A percentile compares a stretch with the other conserved stretches of the same genome.
These are phyloP conservation scores for Recurvirostra avosetta DNA, from an alignment of 2,113 vertebrate genomes.

Conservation along the genomic window DNA sequence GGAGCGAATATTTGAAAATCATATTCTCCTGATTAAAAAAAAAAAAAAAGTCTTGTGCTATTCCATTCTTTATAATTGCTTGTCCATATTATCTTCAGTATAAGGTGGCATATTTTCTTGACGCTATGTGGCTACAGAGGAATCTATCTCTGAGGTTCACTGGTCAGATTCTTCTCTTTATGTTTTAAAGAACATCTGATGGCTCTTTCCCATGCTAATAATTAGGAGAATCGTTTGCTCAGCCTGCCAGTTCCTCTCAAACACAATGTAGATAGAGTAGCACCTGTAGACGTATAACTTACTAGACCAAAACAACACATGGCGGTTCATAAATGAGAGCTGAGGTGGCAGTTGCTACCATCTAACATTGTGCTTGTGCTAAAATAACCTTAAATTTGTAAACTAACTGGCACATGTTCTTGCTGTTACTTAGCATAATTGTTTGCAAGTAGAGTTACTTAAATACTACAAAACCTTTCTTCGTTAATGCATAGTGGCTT, in stretches of 20 bases:
- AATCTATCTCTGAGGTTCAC: background rate
- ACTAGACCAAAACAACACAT: background rate
- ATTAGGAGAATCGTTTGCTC: background rate
- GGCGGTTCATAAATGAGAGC: background rate
- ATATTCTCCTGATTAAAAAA: background rate
- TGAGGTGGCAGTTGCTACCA: background rate
- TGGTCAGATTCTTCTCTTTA: background rate
- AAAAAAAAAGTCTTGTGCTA: background rate
- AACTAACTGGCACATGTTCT: background rate
- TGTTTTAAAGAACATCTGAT: background rate
- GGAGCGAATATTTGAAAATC: slow-evolving; percentile 13
- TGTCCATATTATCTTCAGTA: background rate
- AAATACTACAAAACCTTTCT: background rate
- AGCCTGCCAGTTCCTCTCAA: background rate
- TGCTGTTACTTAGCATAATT: background rate
- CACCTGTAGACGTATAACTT: background rate
- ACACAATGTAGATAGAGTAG: background rate
- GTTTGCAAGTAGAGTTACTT: background rate
- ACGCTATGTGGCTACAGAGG: background rate
- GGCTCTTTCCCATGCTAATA: background rate
- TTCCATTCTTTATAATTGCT: background rate
- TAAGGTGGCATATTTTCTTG: background rate
- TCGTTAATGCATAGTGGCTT: background rate
- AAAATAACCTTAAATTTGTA: background rate
- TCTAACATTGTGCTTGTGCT: background rate